Conservation (phyloP, 2,888 invertebrate genomes). For the Leptopilina syphax region DNA sequence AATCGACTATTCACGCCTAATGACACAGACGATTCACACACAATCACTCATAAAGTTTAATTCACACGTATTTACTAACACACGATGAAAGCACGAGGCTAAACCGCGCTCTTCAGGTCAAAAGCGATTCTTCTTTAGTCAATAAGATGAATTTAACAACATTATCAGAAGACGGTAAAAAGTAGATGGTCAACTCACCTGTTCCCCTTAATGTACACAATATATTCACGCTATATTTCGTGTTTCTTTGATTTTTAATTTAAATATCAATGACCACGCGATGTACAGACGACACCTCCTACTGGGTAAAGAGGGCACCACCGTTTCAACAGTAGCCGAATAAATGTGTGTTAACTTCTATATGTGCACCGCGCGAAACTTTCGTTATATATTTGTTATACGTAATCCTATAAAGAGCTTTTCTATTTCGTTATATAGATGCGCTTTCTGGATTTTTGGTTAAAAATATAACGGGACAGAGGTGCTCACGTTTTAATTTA, state of each 20-base stretch:
- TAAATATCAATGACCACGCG: constrained; percentile 18
- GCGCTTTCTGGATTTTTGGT: constrained; percentile 27
- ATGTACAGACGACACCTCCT: constrained; percentile 38
- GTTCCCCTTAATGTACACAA: not conserved
- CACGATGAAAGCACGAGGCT: constrained; percentile 7
- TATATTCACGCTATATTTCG: not conserved
- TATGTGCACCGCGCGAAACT: constrained; percentile 5
- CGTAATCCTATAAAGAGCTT: not conserved
- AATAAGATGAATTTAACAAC: constrained; percentile 3
- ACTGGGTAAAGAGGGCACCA: constrained; percentile 31
- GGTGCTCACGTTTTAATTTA: not conserved
- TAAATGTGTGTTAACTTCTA: not conserved
- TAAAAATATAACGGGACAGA: constrained; percentile 23
- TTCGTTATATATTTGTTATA: not conserved
- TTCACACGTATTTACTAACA: constrained; percentile 16
- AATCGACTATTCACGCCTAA: constrained; percentile 37
- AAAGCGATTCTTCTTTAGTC: not conserved
- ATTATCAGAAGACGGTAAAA: constrained; percentile 29
- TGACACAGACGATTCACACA: constrained; percentile 20
- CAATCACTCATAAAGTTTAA: not conserved
- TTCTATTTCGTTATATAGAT: not conserved
- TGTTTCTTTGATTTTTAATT: constrained; percentile 8
- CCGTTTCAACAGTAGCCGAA: constrained; percentile 21
- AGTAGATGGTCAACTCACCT: constrained; percentile 12
- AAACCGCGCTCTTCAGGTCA: constrained; percentile 6